A percentile compares a stretch with the other conserved stretches of the same genome.
These are phyloP conservation scores for Vanessa tameamea DNA, from an alignment of 1,140 invertebrate species.

Conservation along the genomic window DNA sequence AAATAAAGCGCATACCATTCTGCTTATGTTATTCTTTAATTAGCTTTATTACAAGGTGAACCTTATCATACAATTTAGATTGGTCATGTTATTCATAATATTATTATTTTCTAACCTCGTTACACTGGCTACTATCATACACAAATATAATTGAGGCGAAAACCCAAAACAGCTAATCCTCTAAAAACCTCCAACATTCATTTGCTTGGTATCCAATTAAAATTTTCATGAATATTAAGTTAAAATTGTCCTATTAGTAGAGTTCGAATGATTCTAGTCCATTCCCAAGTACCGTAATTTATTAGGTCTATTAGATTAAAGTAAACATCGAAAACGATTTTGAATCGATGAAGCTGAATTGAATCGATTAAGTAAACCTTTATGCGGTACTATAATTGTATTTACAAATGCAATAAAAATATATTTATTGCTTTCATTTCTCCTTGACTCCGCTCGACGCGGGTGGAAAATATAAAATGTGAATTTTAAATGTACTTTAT, in stretches of 20 bases:
- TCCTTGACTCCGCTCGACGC: no score
- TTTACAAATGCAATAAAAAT: neutral
- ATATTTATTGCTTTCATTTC: no score
- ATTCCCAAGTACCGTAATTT: neutral
- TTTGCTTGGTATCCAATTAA: neutral
- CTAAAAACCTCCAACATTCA: constrained; percentile 5
- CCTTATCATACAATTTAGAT: no score
- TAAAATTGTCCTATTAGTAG: constrained; percentile 1
- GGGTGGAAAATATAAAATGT: neutral
- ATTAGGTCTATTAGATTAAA: neutral
- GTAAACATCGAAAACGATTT: neutral
- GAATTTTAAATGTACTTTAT: neutral
- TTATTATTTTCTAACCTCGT: neutral
- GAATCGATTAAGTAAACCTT: neutral
- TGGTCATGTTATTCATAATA: no score
- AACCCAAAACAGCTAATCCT: constrained; percentile 3
- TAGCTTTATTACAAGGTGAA: no score
- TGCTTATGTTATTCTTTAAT: no score
- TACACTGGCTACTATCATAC: neutral
- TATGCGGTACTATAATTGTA: neutral
- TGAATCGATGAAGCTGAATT: neutral
- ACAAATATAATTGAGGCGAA: neutral
- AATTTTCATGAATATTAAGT: constrained; percentile 10
- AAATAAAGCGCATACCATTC: no score
- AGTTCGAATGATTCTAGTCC: neutral